A percentile compares a stretch with the other conserved stretches of the same genome.
Evolutionary conservation across 2,888 invertebrate genomes (phyloP).

Genomic region (Drosophila neoperkinsi): DNA sequence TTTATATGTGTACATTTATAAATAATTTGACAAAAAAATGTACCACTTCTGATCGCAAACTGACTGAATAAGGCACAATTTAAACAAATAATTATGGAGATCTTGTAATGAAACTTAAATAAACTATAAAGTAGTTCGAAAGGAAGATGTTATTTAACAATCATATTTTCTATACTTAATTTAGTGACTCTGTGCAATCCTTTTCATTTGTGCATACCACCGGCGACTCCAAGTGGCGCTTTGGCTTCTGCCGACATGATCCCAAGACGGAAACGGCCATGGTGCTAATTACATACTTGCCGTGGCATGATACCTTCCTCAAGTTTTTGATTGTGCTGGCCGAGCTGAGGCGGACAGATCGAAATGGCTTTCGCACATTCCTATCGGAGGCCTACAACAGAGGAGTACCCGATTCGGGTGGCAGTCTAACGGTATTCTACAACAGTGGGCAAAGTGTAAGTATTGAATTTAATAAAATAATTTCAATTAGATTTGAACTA

Average conservation of each 20-base stretch:
- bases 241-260: slow-evolving; percentile 98
- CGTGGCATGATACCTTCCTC: slow-evolving; percentile 98
- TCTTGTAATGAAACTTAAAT: not conserved
- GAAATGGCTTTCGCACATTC: slow-evolving; percentile 85
- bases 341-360: slow-evolving; percentile 80
- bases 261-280: slow-evolving; percentile 94
- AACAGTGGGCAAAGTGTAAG: slow-evolving; percentile 87
- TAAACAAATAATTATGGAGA: not conserved
- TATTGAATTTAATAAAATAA: slow-evolving; percentile 16
- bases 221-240: slow-evolving; percentile 97
- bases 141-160: not conserved
- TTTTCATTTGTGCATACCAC: slow-evolving; percentile 99
- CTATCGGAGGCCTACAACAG: slow-evolving; percentile 89
- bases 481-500: not conserved
- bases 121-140: not conserved
- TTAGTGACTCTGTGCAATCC: slow-evolving; percentile 93
- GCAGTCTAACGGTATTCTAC: slow-evolving; percentile 88
- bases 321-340: slow-evolving; percentile 82
- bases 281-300: slow-evolving; percentile 94
- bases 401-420: slow-evolving; percentile 89
- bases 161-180: slow-evolving; percentile 35
- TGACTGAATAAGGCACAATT: not conserved
- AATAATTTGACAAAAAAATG: not conserved
- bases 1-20: not conserved
- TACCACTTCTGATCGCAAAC: slow-evolving; percentile 6